Conservation (phyloP, 2,888 invertebrate genomes). For the Platycnemis pennipes region DNA sequence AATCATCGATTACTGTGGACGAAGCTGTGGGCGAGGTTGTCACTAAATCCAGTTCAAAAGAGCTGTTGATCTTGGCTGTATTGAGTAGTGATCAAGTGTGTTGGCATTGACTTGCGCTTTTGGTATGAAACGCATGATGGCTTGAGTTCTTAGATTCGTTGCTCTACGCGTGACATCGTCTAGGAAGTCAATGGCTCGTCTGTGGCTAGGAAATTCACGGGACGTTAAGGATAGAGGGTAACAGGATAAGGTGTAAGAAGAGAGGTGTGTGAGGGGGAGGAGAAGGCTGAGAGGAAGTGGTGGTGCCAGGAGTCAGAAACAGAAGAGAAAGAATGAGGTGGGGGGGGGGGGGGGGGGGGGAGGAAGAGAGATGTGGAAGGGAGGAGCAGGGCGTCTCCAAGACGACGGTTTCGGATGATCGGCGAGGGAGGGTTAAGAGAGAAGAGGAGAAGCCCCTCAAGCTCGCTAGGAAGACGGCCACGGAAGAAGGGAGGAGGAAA, state of each 20-base stretch:
- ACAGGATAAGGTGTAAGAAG: neutral
- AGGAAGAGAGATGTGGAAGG: neutral
- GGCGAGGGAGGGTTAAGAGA: neutral
- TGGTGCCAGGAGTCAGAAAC: neutral
- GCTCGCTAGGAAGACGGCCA: neutral
- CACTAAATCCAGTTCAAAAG: too few relatives aligned
- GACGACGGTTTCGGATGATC: conserved; percentile 28
- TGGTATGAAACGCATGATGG: too few relatives aligned
- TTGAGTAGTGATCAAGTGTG: too few relatives aligned
- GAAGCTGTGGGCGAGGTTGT: too few relatives aligned
- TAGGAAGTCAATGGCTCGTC: neutral
- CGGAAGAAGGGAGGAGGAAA: neutral
- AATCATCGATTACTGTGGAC: too few relatives aligned
- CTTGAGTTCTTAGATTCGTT: too few relatives aligned
- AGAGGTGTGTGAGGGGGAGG: neutral
- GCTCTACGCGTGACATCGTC: too few relatives aligned
- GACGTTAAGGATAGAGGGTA: neutral
- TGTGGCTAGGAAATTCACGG: neutral
- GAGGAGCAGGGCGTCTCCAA: neutral
- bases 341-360: neutral
- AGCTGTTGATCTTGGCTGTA: too few relatives aligned
- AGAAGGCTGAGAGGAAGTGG: neutral
- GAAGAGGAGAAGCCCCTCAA: neutral
- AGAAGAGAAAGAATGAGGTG: neutral
- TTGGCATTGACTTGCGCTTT: too few relatives aligned